Evolutionary conservation across 2,797 vertebrate species (phyloP).

Genomic region (Huso huso): DNA sequence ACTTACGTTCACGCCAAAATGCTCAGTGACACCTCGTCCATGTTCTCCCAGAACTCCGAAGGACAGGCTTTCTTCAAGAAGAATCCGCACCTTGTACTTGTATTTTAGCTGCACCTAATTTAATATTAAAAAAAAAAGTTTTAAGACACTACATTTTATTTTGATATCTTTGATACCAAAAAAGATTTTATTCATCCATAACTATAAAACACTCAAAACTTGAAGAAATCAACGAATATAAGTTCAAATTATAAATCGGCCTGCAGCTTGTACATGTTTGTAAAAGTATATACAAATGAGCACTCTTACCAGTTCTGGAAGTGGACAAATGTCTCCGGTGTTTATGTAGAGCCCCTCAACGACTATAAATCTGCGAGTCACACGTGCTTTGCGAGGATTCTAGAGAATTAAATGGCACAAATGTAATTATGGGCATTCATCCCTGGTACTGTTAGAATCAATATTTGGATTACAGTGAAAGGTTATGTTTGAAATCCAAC

Average conservation of each 20-base stretch:
- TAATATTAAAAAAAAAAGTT: not conserved
- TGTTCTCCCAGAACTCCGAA: conserved; percentile 91
- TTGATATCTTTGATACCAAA: too few species aligned
- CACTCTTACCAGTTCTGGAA: conserved; percentile 80
- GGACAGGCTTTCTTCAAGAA: conserved; percentile 94
- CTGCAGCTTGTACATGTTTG: too few species aligned
- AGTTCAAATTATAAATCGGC: too few species aligned
- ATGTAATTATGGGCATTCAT: not conserved
- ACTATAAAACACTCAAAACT: conserved; percentile 11
- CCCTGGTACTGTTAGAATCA: too few species aligned
- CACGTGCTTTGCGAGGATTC: conserved; percentile 93
- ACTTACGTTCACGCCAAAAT: conserved; percentile 88
- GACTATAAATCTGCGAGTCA: conserved; percentile 86
- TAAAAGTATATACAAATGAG: too few species aligned
- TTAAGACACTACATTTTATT: not conserved
- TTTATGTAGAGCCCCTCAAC: conserved; percentile 92
- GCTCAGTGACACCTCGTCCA: conserved; percentile 87
- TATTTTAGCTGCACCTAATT: conserved; percentile 86
- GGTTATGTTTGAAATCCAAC: too few species aligned
- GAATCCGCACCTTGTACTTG: conserved; percentile 92
- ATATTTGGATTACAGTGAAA: too few species aligned
- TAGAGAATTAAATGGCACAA: conserved; percentile 35
- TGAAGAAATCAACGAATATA: not conserved
- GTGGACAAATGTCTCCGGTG: conserved; percentile 84
- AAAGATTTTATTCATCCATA: conserved; percentile 5